Evolutionary conservation across 2,797 vertebrate genomes (phyloP), one percentile per base, ranked within the genome.

Genomic region (Macrochelys suwanniensis): DNA sequence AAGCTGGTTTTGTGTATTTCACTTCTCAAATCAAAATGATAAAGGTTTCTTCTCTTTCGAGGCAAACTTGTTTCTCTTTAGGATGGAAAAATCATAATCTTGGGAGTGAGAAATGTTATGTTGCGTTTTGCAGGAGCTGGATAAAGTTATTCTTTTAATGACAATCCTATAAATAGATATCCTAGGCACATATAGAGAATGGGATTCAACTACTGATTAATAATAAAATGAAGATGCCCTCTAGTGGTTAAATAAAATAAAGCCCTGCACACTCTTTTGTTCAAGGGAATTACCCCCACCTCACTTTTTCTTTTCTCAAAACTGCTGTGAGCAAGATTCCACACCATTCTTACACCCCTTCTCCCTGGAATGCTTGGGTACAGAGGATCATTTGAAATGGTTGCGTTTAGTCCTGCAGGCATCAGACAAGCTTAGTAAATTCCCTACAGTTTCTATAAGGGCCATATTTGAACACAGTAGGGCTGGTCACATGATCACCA

Each of bases 211-310:
- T 74, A 5, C 17, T 11, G 79, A 56, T 37, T 16, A 68, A 80
- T 84, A 31, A 84, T n/a, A 56, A 82, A 95, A 93, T 3, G 33
- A 77, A 93, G 82, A 21, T 93, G 97, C 97, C 98, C 98, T 97
- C 98, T 98, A 97, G 92, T 50, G 98, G 98, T 89, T 85, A 85
- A 91, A 82, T 74, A 25, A 79, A 82, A 11, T n/a, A 50, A 82
- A 74, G 80, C 23, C 51, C 26, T 84, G 19, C n/a, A 71, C 56
- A 53, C n/a, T 2, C 1, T 1, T 1, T 56, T 47, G 79, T 57
- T 3, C 5, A 1, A 0, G 6, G 2, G n/a, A 57, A 74, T 56
- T 79, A 13, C 2, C 31, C 54, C 7, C 82, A 49, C 16, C 33
- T 13, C 9, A 47, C 31, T 28, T 26, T 50, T 68, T 42, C 45